A percentile compares a stretch with the other conserved stretches of the same genome.
Conservation (phyloP, 2,113 vertebrate genomes). For the Syngnathus floridae region DNA sequence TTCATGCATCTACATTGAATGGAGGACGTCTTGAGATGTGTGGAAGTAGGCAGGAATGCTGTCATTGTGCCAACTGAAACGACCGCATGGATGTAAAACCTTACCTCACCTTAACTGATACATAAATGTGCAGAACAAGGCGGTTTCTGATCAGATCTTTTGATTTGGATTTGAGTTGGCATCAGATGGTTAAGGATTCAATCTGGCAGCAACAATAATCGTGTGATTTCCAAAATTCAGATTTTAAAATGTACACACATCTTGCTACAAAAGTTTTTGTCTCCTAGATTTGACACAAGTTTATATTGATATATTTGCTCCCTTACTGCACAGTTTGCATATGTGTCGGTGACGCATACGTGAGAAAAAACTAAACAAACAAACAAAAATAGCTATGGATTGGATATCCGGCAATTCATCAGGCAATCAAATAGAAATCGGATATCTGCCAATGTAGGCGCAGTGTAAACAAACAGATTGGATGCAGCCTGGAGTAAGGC, state of each 20-base stretch:
- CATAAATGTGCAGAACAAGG: neutral
- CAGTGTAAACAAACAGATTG: neutral
- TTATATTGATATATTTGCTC: neutral
- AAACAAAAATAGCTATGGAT: no score
- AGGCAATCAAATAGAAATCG: no score
- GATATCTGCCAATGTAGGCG: neutral
- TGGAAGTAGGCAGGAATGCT: constrained; percentile 36
- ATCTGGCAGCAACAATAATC: neutral
- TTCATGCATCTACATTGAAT: constrained; percentile 48
- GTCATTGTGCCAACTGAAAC: constrained; percentile 44
- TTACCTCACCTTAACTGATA: constrained; percentile 18
- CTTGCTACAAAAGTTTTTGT: neutral
- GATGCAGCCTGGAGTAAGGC: no score
- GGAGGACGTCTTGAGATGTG: neutral
- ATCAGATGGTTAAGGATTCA: neutral
- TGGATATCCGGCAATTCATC: neutral
- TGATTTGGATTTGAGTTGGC: neutral
- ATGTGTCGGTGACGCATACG: neutral
- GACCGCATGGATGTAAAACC: constrained; percentile 55
- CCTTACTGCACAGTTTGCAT: neutral
- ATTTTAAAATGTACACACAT: neutral
- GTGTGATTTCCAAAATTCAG: neutral
- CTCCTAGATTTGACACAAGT: neutral
- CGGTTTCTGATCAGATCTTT: neutral
- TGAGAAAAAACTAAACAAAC: no score